Evolutionary conservation across 1,140 invertebrate genomes (phyloP), one percentile per base, ranked within the genome.

Genomic region (Tribolium castaneum): DNA sequence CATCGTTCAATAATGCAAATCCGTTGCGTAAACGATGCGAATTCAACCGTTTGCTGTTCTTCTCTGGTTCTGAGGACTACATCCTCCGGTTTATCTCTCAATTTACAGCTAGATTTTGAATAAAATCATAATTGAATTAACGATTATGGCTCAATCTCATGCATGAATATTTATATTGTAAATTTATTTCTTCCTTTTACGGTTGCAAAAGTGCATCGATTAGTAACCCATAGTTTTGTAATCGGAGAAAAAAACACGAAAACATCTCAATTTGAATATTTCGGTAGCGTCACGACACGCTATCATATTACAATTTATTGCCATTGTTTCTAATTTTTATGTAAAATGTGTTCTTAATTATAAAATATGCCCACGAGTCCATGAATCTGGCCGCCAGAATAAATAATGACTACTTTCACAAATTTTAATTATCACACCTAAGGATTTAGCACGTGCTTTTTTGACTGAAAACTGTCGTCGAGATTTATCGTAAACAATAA

Each of bases 1-100:
- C 80, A 81, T 81, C 80, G 78, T 76, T 81, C 79, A 80, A 81
- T 81, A 81, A 75, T 80, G 80, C 78, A 81, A 81, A 81, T 81
- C 74, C 70, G 54, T 79, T 78, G 80, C 78, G 78, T 81, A 81
- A 77, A 81, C 59, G 16, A 19, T 34, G 56, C 22, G 56, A 62
- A 30, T 13, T 34, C 13, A 66, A 35, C 3, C 56, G 56, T 30
- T 62, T 30, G n/a, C 14, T 66, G 5, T 35, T 34, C 54, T 59
- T 25, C n/a, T 59, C 30, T 66, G 59, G 45, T 66, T 35, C n/a
- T 2, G 25, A 3, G 25, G 25, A 1, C 25, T 30, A 30, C 25
- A 30, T 30, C 25, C 25, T 30, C 6, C 5, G 25, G 1, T 30
- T 30, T 30, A 30, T 30, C 25, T 30, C 25, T 30, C 49, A 7